Percentiles rank a stretch among this genome's conserved stretches.
Conservation (phyloP, 2,888 invertebrate species). For the Galerucella pusilla region DNA sequence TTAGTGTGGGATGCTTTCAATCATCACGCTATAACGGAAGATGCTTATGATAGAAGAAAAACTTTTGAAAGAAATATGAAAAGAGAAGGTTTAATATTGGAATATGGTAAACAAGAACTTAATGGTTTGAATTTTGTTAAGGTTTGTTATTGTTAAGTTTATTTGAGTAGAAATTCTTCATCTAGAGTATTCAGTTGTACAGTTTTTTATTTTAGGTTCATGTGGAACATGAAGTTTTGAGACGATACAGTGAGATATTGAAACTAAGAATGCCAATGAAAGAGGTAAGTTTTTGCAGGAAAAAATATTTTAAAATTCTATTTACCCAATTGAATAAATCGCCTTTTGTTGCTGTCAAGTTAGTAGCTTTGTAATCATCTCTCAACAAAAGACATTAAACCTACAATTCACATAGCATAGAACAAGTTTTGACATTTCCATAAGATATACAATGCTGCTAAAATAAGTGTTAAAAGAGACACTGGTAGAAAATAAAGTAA, state of each 20-base stretch:
- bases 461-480: too few relatives aligned
- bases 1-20: conserved; percentile 78
- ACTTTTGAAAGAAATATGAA: conserved; percentile 79
- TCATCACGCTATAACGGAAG: conserved; percentile 65
- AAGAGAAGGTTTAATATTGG: conserved; percentile 80
- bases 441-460: too few relatives aligned
- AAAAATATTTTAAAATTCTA: too few relatives aligned
- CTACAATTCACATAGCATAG: too few relatives aligned
- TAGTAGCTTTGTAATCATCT: too few relatives aligned
- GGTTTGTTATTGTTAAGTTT: conserved; percentile 60
- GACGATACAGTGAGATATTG: conserved; percentile 90
- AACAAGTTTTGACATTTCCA: too few relatives aligned
- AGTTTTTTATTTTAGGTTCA: conserved; percentile 74
- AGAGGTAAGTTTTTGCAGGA: conserved; percentile 68
- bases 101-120: conserved; percentile 74
- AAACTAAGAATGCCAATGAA: conserved; percentile 95
- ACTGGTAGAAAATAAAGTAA: too few relatives aligned
- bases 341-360: too few relatives aligned
- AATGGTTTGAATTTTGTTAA: conserved; percentile 83
- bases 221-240: conserved; percentile 83
- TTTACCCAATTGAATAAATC: too few relatives aligned
- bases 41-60: conserved; percentile 67
- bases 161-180: too few relatives aligned
- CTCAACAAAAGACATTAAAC: too few relatives aligned
- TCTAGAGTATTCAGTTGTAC: neutral